These are phyloP conservation scores for Remorina albescens DNA, from an alignment of 2,797 vertebrate species.

Conservation along the genomic window DNA sequence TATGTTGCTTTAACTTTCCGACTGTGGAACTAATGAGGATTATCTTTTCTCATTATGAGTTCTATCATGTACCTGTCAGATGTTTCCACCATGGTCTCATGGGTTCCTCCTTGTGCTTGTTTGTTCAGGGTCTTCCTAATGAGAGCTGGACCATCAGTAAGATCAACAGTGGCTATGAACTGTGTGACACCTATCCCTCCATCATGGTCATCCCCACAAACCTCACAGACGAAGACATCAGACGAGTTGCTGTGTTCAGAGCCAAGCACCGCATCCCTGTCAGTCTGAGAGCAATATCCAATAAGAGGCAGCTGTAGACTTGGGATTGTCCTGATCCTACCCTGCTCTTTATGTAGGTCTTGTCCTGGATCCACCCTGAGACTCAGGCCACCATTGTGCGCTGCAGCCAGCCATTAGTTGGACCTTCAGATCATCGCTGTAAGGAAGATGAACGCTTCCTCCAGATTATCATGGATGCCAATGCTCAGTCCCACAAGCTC, in stretches of 20 bases:
- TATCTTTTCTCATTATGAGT: no score
- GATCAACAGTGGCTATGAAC: conserved; percentile 92
- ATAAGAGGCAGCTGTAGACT: no score
- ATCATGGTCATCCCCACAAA: conserved; percentile 93
- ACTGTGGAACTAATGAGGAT: no score
- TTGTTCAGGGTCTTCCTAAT: conserved; percentile 92
- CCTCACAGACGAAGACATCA: conserved; percentile 92
- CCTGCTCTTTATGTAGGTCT: conserved; percentile 81
- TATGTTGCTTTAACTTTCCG: no score
- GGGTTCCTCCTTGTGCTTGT: neutral
- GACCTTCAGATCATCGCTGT: conserved; percentile 92
- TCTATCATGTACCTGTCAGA: no score
- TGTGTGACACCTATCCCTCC: conserved; percentile 95
- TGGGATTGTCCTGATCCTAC: conserved; percentile 3
- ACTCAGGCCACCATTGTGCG: conserved; percentile 94
- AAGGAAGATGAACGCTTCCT: conserved; percentile 96
- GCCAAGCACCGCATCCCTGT: conserved; percentile 95
- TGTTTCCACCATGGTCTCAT: no score
- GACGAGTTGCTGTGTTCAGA: conserved; percentile 91
- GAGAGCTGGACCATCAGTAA: conserved; percentile 97
- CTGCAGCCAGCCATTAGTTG: conserved; percentile 94
- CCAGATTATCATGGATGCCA: conserved; percentile 97
- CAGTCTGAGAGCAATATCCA: conserved; percentile 57
- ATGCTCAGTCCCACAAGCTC: conserved; percentile 97
- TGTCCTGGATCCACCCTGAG: conserved; percentile 98